These are phyloP conservation scores for Luscinia megarhynchos DNA, from an alignment of 2,797 vertebrate genomes.

Conservation along the genomic window DNA sequence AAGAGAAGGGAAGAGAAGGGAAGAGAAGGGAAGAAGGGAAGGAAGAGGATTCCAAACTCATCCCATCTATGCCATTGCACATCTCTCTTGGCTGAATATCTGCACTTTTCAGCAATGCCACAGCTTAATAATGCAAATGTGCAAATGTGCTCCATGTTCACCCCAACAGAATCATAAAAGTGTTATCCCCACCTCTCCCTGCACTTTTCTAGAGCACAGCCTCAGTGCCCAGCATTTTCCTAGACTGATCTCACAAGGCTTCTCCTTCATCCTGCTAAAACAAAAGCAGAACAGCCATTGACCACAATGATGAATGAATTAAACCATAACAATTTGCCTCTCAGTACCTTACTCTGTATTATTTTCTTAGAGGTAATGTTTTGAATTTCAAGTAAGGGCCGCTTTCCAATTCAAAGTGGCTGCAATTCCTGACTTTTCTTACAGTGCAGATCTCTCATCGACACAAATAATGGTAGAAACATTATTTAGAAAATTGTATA, in stretches of 20 bases:
- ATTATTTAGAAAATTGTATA: constrained; percentile 34
- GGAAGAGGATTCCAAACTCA: background rate
- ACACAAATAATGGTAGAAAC: constrained; percentile 39
- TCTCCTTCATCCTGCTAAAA: background rate
- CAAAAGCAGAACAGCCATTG: background rate
- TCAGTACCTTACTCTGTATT: background rate
- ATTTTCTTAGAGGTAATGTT: background rate
- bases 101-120: background rate
- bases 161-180: fast-evolving
- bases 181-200: background rate
- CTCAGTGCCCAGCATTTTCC: background rate
- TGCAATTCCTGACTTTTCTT: constrained; percentile 7
- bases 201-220: background rate
- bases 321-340: background rate
- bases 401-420: constrained; percentile 38
- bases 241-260: background rate
- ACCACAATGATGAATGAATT: background rate
- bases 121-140: background rate
- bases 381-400: background rate
- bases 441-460: background rate
- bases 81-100: background rate
- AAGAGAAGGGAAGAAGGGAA: too few species aligned
- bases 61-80: fast-evolving
- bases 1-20: too few species aligned
- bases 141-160: background rate